Base-by-base conservation (phyloP, 1,140 invertebrate species). In the Ostrea denselamellosa region DNA sequence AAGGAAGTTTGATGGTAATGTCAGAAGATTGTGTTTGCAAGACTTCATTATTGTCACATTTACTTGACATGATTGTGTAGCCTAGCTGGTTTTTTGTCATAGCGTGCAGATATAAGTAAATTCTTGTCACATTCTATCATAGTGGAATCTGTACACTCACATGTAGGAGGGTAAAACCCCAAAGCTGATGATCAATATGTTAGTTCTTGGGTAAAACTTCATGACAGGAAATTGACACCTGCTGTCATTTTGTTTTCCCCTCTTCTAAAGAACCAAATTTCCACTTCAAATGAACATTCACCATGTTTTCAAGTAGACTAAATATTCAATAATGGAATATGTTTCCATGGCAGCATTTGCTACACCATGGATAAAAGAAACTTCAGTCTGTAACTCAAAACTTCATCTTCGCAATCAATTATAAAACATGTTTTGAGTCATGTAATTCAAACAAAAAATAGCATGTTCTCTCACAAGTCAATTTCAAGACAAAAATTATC, bases 201-300 rank as follows among this genome's bases (percentile, higher is more conserved):
- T 5, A 77, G 68, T 77, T 77, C 68, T 77, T 77, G 68, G 68
- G 68, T 34, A 25, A 77, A 77, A 25, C 14, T 77, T 28, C 68
- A 22, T 77, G 68, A 77, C 68, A 77, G 68, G 68, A 77, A 77
- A 77, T 77, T 77, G 68, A 77, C 25, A 77, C 68, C 28, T 34
- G 9, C 22, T 77, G 68, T 77, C 68, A 14, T 25, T 44, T 34
- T 77, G 8, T 34, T 34, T 9, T 34, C n/a, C 17, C 12, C 56
- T 62, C 56, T 62, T n/a, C 17, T 62, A 62, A 62, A 62, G 56
- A 62, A 62, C 56, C 68, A 77, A 77, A 77, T 77, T 77, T 77
- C 68, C 28, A 77, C 68, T 77, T 28, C 68, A 77, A 10, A 12
- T 14, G 25, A 77, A 77, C 28, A 8, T 34, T 34, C 68, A 17